Conservation (phyloP, 2,113 vertebrate genomes). For the Brachionichthys hirsutus region DNA sequence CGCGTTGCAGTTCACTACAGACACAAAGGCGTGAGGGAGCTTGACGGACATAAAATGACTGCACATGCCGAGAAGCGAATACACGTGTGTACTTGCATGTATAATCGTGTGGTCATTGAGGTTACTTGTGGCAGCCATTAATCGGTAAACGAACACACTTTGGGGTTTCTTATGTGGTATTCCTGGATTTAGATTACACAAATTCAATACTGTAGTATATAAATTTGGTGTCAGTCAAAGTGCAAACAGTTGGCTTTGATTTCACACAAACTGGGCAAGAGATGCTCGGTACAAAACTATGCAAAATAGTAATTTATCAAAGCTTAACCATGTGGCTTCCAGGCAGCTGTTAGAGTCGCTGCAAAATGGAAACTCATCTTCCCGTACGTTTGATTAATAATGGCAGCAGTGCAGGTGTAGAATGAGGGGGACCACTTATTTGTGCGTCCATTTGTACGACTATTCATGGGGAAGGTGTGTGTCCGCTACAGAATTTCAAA, state of each 20-base stretch:
- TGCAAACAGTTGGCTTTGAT: conserved; percentile 28
- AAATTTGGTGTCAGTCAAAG: conserved; percentile 33
- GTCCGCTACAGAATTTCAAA: conserved; percentile 73
- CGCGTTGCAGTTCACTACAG: conserved; percentile 46
- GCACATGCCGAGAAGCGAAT: conserved; percentile 39
- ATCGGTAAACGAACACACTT: conserved; percentile 49
- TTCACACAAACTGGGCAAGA: conserved; percentile 45
- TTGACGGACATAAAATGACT: conserved; percentile 12
- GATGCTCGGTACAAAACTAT: conserved; percentile 68
- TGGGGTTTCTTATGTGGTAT: conserved; percentile 30
- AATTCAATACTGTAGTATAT: conserved; percentile 33
- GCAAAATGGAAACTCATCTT: conserved; percentile 27
- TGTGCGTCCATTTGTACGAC: background rate
- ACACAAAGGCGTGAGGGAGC: conserved; percentile 27
- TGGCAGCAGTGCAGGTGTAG: conserved; percentile 34
- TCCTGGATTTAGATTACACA: conserved; percentile 46
- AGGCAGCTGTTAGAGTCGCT: conserved; percentile 14
- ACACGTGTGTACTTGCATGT: conserved; percentile 11
- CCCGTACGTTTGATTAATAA: conserved; percentile 13
- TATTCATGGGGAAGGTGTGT: background rate
- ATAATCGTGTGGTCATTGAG: conserved; percentile 40
- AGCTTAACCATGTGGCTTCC: conserved; percentile 46
- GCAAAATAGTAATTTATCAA: conserved; percentile 69
- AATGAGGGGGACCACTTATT: conserved; percentile 2
- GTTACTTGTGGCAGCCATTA: conserved; percentile 48